Percentiles rank a stretch among this genome's conserved stretches.
Evolutionary conservation across 30 jellyfish, hydroid and myxozoan genomes (phyloP).

Genomic region (Pseudorhiza aurosa): DNA sequence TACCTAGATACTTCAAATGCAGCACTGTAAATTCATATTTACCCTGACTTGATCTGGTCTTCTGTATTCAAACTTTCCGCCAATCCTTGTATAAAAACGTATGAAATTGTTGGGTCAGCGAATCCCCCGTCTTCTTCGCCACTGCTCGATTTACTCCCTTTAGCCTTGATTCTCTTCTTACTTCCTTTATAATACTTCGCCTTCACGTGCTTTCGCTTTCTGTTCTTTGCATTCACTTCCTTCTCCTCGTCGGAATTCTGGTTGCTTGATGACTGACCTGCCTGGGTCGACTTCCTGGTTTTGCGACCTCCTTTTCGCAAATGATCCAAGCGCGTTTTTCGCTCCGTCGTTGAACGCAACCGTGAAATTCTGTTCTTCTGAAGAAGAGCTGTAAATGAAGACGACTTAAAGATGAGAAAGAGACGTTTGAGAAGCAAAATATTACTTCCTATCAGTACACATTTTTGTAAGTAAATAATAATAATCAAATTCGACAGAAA

Average conservation of each 20-base stretch:
- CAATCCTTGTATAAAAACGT: slow-evolving; percentile 83
- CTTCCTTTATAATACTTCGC: slow-evolving; percentile 59
- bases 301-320: slow-evolving; percentile 90
- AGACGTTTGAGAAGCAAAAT: too few relatives aligned
- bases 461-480: too few relatives aligned
- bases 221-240: slow-evolving; percentile 13
- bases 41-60: slow-evolving; percentile 65
- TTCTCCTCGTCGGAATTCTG: slow-evolving; percentile 59
- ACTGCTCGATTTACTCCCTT: slow-evolving; percentile 14
- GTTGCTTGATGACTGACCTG: slow-evolving; percentile 39
- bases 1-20: too few relatives aligned
- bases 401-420: too few relatives aligned
- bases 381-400: slow-evolving; percentile 71
- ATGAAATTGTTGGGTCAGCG: slow-evolving; percentile 87
- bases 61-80: slow-evolving; percentile 88
- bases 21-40: too few relatives aligned
- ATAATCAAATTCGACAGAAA: too few relatives aligned
- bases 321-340: slow-evolving; percentile 86
- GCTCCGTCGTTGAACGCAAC: slow-evolving; percentile 82
- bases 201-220: slow-evolving; percentile 48
- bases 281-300: slow-evolving; percentile 26
- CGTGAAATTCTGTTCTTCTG: slow-evolving; percentile 97
- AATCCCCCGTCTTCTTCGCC: slow-evolving; percentile 57
- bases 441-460: too few relatives aligned
- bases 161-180: slow-evolving; percentile 41